Evolutionary conservation across 2,888 invertebrate genomes (phyloP), one percentile per base, ranked within the genome.

Genomic region (Lithophane leautieri): DNA sequence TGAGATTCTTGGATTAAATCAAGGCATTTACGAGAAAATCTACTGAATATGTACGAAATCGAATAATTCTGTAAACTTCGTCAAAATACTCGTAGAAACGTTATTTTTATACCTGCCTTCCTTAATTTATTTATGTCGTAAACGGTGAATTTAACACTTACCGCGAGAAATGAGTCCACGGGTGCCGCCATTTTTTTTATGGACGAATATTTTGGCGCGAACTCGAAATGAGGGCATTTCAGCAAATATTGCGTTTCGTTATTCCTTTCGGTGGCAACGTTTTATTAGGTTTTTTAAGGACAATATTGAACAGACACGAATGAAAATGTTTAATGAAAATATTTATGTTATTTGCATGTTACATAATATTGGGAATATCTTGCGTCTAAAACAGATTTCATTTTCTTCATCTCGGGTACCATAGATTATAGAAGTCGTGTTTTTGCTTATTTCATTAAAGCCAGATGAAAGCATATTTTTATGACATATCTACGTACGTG

Each of bases 51-150:
- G 25, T 74, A 62, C 40, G n/a, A 58, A 75, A 79, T 68, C 69
- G 19, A 79, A 76, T 69, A 61, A 73, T 42, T 60, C 12, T 1
- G 34, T 69, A 56, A 66, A 66, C n/a, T 80, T 60, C 9, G 9
- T 50, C 40, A 22, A 70, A 56, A 72, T 47, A 28, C 65, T 61
- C 22, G 7, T 58, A 28, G 47, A 62, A 78, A 63, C 34, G 19
- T 56, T 58, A 79, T 76, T 44, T 62, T 79, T 50, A 28, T 58
- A 47, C 65, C 69, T 34, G 60, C 73, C 70, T 79, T 40, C 25
- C 47, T 70, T 79, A 83, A 80, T 85, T 86, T 79, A 85, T 78
- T 74, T 77, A 70, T 52, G 74, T 73, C 78, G 70, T 75, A 70
- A 85, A 79, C 70, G 58, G 52, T n/a, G 69, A 78, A 72, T 79